phyloP scores from a whole-genome alignment of 2,888 invertebrate genomes.

The Bedellia somnulentella region DNA sequence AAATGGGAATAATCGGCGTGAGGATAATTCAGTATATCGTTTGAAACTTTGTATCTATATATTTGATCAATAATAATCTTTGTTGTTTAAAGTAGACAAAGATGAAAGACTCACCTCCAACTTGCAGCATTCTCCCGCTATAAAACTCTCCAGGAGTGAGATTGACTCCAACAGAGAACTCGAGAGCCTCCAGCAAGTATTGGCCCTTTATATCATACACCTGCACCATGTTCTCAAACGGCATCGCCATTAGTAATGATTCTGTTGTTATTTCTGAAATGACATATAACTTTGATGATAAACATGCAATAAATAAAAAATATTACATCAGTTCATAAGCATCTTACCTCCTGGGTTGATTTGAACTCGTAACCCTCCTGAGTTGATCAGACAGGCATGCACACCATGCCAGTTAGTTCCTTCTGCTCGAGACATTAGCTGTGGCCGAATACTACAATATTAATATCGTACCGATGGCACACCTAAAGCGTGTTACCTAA shows the following conservation, averaged over 20 bases:
- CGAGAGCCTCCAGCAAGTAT: slow-evolving; percentile 64
- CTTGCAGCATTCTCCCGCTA: slow-evolving; percentile 59
- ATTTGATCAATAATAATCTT: no score
- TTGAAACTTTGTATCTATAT: no score
- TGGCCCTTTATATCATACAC: slow-evolving; percentile 70
- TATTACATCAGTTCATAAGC: not conserved
- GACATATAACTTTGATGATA: no score
- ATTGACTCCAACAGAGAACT: slow-evolving; percentile 48
- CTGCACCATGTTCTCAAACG: slow-evolving; percentile 77
- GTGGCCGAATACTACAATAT: slow-evolving; percentile 4
- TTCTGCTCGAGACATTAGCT: slow-evolving; percentile 25
- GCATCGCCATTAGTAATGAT: slow-evolving; percentile 68
- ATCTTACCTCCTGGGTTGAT: slow-evolving; percentile 64
- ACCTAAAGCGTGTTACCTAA: no score
- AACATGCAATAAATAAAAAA: no score
- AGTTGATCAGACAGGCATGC: slow-evolving; percentile 64
- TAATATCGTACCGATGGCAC: no score
- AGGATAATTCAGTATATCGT: no score
- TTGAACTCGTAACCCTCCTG: slow-evolving; percentile 71
- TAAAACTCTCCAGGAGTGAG: slow-evolving; percentile 27
- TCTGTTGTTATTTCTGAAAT: slow-evolving; percentile 68
- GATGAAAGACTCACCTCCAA: slow-evolving; percentile 63
- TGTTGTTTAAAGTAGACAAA: no score
- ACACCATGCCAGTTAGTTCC: slow-evolving; percentile 28
- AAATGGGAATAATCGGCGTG: no score